Percentiles rank a stretch among this genome's conserved stretches.
Conservation (phyloP, 2,888 invertebrate genomes). For the Xylota segnis region DNA sequence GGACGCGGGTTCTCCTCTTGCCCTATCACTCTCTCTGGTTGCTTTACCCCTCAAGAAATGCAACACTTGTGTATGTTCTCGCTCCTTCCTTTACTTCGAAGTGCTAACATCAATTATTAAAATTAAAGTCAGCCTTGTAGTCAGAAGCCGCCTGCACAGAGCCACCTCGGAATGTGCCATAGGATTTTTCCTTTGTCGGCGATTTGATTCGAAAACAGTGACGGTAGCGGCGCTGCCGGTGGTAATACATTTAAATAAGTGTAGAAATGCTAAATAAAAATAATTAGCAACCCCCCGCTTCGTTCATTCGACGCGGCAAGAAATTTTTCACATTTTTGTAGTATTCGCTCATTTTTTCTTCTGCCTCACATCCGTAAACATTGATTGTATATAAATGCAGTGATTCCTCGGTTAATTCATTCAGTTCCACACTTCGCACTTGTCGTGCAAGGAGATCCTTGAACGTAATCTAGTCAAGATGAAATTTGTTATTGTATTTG, state of each 20-base stretch:
- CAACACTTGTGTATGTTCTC: no score
- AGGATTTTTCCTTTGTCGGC: neutral
- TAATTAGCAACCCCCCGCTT: slow-evolving; percentile 41
- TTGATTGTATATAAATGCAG: slow-evolving; percentile 63
- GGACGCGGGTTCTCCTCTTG: no score
- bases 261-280: slow-evolving; percentile 11
- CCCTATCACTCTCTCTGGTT: no score
- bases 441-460: slow-evolving; percentile 56
- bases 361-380: slow-evolving; percentile 10
- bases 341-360: slow-evolving; percentile 31
- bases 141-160: slow-evolving; percentile 31
- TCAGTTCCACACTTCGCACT: slow-evolving; percentile 55
- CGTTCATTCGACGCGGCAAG: slow-evolving; percentile 3
- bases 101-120: no score
- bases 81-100: no score
- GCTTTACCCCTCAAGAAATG: no score
- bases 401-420: slow-evolving; percentile 20
- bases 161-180: slow-evolving; percentile 21
- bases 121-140: no score
- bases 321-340: slow-evolving; percentile 36
- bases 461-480: slow-evolving; percentile 72
- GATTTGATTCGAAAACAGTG: neutral
- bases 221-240: slow-evolving; percentile 43
- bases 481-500: slow-evolving; percentile 82
- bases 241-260: slow-evolving; percentile 26